Evolutionary conservation across 2,888 invertebrate genomes (phyloP).

Genomic region (Clusia tigrina): DNA sequence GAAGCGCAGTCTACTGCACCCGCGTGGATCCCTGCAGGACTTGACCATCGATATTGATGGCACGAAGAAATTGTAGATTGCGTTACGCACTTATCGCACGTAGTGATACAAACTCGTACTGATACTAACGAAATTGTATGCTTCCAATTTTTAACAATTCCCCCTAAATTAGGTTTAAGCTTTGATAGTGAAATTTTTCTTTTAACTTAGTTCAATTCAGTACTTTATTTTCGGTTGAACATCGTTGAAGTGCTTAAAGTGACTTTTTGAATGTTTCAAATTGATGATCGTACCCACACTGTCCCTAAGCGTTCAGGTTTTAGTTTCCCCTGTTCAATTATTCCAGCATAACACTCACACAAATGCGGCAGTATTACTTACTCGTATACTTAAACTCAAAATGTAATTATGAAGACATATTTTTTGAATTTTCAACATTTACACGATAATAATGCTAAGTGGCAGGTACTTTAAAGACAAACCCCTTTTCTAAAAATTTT

Average conservation of each 20-base stretch:
- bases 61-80: slow-evolving; percentile 55
- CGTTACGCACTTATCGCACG: no score
- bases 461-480: background rate
- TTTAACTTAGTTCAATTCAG: background rate
- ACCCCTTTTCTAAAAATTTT: background rate
- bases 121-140: slow-evolving; percentile 11
- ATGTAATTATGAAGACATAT: background rate
- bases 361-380: slow-evolving; percentile 55
- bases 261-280: slow-evolving; percentile 7
- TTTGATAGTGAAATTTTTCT: background rate
- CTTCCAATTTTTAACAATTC: slow-evolving; percentile 16
- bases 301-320: slow-evolving; percentile 6
- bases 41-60: slow-evolving; percentile 59
- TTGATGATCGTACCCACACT: slow-evolving; percentile 1
- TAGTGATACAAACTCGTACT: background rate
- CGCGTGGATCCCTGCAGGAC: slow-evolving; percentile 59
- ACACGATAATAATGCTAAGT: background rate
- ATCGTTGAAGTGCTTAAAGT: slow-evolving; percentile 50
- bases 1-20: slow-evolving; percentile 67
- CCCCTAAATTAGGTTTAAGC: background rate
- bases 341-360: slow-evolving; percentile 18
- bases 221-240: no score
- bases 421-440: background rate
- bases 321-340: background rate
- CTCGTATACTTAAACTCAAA: slow-evolving; percentile 25